A percentile compares a stretch with the other conserved stretches of the same genome.
These are phyloP conservation scores for Apistogramma diplotaenia DNA, from an alignment of 2,113 vertebrate genomes.

Conservation along the genomic window DNA sequence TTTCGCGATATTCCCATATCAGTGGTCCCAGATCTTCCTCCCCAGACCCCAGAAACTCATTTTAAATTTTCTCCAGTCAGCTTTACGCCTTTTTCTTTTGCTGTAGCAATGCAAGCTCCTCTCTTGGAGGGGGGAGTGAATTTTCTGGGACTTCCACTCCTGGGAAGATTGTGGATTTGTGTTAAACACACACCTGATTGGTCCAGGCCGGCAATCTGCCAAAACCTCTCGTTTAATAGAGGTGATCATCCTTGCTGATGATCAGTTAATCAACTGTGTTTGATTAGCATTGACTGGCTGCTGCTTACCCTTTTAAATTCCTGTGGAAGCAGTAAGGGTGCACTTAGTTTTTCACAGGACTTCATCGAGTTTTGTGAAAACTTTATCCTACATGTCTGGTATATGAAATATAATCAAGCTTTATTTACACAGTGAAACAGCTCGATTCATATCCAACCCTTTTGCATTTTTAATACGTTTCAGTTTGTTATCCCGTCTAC, in stretches of 20 bases:
- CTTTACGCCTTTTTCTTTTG: too few relatives aligned
- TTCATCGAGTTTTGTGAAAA: too few relatives aligned
- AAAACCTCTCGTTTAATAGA: neutral
- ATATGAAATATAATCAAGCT: neutral
- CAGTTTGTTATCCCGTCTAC: neutral
- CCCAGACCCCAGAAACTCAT: too few relatives aligned
- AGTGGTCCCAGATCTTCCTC: too few relatives aligned
- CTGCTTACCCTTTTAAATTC: neutral
- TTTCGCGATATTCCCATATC: too few relatives aligned
- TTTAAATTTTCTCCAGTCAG: too few relatives aligned
- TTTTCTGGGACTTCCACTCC: accelerated
- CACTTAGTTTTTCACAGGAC: neutral
- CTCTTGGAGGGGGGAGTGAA: too few relatives aligned
- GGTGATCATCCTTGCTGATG: neutral
- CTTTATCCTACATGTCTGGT: neutral
- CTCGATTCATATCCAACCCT: neutral
- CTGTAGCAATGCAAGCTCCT: too few relatives aligned
- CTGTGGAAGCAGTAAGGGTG: neutral
- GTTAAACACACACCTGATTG: too few relatives aligned
- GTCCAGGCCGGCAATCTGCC: neutral
- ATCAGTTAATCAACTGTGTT: neutral
- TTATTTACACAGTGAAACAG: neutral
- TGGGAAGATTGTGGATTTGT: neutral
- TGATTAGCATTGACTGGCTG: neutral
- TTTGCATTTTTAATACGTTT: neutral